These are phyloP conservation scores for Acanthornis magna DNA, from an alignment of 2,797 vertebrate species.

Conservation along the genomic window DNA sequence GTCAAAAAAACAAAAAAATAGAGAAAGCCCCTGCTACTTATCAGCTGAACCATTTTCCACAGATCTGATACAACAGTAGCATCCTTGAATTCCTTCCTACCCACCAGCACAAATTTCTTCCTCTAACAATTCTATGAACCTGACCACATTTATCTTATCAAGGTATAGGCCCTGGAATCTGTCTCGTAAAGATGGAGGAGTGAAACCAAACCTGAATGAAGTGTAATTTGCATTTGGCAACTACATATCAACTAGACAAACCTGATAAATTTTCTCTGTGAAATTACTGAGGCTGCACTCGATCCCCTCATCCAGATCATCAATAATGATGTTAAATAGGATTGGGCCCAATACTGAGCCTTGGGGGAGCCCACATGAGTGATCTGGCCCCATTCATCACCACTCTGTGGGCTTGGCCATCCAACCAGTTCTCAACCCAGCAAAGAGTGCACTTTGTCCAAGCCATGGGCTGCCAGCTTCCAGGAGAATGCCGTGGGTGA, in stretches of 20 bases:
- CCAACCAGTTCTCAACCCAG: not conserved
- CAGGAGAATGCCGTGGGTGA: not conserved
- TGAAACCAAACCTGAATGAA: not conserved
- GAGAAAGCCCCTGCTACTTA: not conserved
- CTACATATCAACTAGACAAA: not conserved
- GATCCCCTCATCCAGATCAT: not conserved
- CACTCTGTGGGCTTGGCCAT: not conserved
- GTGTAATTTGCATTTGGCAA: not conserved
- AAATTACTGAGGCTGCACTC: not conserved
- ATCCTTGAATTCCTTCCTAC: not conserved
- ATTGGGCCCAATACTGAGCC: not conserved
- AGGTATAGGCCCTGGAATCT: not conserved
- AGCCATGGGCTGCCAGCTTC: not conserved
- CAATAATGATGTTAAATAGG: not conserved
- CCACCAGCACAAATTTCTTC: not conserved
- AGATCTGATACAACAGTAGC: not conserved
- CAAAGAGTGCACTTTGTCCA: not conserved
- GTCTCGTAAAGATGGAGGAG: not conserved
- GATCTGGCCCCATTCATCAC: rapidly evolving
- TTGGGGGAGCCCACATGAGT: not conserved
- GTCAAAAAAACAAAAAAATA: not conserved
- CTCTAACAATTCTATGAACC: not conserved
- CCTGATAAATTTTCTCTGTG: not conserved
- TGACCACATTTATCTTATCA: not conserved
- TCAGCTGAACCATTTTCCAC: not conserved